Evolutionary conservation across 2,113 vertebrate genomes (phyloP).

Genomic region (Lates calcarifer): DNA sequence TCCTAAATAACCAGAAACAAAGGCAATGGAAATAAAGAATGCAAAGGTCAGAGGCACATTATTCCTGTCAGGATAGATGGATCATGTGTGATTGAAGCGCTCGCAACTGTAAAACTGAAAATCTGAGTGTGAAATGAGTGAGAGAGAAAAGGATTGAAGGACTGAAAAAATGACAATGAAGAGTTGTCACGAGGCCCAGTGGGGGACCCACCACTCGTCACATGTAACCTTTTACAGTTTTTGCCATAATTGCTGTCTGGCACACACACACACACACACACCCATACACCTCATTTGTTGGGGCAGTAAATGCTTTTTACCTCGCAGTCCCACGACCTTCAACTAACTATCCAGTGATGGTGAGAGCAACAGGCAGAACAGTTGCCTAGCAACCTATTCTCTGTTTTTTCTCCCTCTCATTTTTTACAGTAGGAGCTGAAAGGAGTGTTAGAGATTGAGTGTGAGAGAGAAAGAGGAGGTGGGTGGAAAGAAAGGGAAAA

Average conservation of each 20-base stretch:
- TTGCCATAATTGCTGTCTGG: constrained; percentile 64
- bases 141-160: constrained; percentile 23
- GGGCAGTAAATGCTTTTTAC: constrained; percentile 66
- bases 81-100: constrained; percentile 33
- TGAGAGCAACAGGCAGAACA: constrained; percentile 71
- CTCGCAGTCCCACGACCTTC: constrained; percentile 70
- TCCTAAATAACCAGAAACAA: constrained; percentile 39
- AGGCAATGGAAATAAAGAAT: constrained; percentile 42
- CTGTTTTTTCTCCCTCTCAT: constrained; percentile 39
- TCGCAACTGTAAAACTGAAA: constrained; percentile 36
- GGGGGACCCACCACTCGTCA: constrained; percentile 35
- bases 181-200: constrained; percentile 35
- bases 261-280: constrained; percentile 6
- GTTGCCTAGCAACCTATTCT: constrained; percentile 74
- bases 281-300: constrained; percentile 56
- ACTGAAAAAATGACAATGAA: constrained; percentile 30
- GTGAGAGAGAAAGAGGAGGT: constrained; percentile 19
- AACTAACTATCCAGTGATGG: constrained; percentile 67
- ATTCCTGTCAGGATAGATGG: constrained; percentile 32
- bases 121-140: constrained; percentile 53
- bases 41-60: constrained; percentile 51
- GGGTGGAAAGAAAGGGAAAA: constrained; percentile 36
- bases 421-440: constrained; percentile 58
- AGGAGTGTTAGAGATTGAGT: constrained; percentile 17
- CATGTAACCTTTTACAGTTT: constrained; percentile 69